Conservation (phyloP, 1,140 invertebrate species). For the Glossosoma conforme region DNA sequence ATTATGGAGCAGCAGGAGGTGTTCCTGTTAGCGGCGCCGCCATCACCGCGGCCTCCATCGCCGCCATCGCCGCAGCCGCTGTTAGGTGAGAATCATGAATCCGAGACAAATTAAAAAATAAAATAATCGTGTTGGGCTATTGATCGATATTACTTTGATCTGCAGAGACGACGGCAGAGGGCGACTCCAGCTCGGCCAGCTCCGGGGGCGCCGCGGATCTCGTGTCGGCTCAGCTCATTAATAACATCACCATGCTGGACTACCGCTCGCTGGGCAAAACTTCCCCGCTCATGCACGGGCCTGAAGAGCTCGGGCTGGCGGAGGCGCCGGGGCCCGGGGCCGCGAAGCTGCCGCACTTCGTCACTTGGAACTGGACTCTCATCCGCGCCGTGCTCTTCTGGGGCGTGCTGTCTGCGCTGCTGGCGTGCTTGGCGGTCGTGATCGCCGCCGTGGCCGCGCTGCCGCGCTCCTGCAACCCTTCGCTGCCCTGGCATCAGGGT, state of each 20-base stretch:
- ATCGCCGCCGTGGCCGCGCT: conserved; percentile 64
- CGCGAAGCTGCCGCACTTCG: conserved; percentile 58
- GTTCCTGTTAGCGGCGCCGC: conserved; percentile 20
- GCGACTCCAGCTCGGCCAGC: conserved; percentile 46
- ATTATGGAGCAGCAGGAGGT: conserved; percentile 28
- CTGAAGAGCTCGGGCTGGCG: conserved; percentile 34
- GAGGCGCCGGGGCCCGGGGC: conserved; percentile 35
- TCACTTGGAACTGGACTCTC: conserved; percentile 75
- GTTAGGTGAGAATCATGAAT: too few relatives aligned
- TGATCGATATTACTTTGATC: too few relatives aligned
- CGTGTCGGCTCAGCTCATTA: conserved; percentile 48
- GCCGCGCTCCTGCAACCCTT: conserved; percentile 65
- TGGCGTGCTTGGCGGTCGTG: conserved; percentile 64
- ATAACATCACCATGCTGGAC: conserved; percentile 50
- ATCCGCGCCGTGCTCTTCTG: conserved; percentile 69
- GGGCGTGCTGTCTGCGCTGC: conserved; percentile 60
- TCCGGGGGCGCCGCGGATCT: conserved; percentile 46
- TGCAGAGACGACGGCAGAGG: conserved; percentile 32
- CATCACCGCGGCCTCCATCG: conserved; percentile 22
- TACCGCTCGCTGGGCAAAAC: conserved; percentile 49
- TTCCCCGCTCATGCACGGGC: conserved; percentile 26
- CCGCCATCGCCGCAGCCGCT: conserved; percentile 13
- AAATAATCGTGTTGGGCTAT: too few relatives aligned
- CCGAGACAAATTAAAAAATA: too few relatives aligned
- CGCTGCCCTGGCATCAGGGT: conserved; percentile 74